Evolutionary conservation across 2,797 vertebrate genomes (phyloP).

Genomic region (Gymnopithys bicolor): DNA sequence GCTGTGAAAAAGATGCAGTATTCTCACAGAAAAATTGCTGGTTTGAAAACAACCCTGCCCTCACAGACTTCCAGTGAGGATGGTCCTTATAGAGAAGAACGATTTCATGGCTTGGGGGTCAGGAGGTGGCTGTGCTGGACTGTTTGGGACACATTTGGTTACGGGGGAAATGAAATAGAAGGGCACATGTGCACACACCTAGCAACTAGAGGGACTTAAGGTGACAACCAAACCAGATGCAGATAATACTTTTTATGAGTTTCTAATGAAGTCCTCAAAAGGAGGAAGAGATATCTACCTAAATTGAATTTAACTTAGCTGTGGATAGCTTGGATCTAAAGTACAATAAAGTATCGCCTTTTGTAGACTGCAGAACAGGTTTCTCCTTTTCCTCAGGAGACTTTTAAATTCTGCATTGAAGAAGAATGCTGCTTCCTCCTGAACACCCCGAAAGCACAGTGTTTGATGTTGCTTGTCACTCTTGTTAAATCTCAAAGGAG

Average conservation of each 20-base stretch:
- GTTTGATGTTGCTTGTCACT: not conserved
- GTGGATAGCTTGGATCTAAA: not conserved
- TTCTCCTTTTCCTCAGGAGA: slow-evolving; percentile 33
- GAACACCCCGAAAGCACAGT: not conserved
- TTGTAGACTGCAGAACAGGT: not conserved
- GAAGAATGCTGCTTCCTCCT: not conserved
- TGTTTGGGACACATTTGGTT: not conserved
- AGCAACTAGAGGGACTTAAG: not conserved
- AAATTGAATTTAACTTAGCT: not conserved
- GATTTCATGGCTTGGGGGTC: not conserved
- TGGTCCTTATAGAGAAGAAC: not conserved
- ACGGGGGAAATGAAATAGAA: not conserved
- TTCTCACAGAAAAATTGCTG: not conserved
- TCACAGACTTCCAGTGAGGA: not conserved
- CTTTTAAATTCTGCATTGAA: not conserved
- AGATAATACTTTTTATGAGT: not conserved
- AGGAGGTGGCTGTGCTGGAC: accelerated
- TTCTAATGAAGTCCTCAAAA: not conserved
- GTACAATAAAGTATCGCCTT: not conserved
- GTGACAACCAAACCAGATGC: not conserved
- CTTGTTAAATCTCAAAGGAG: slow-evolving; percentile 13
- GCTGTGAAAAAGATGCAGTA: not conserved
- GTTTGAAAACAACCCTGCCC: not conserved
- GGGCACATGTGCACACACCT: not conserved
- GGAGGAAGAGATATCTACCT: not conserved